Evolutionary conservation across 1,140 invertebrate species (phyloP), one percentile per base, ranked within the genome.

Genomic region (Drosophila cardini): DNA sequence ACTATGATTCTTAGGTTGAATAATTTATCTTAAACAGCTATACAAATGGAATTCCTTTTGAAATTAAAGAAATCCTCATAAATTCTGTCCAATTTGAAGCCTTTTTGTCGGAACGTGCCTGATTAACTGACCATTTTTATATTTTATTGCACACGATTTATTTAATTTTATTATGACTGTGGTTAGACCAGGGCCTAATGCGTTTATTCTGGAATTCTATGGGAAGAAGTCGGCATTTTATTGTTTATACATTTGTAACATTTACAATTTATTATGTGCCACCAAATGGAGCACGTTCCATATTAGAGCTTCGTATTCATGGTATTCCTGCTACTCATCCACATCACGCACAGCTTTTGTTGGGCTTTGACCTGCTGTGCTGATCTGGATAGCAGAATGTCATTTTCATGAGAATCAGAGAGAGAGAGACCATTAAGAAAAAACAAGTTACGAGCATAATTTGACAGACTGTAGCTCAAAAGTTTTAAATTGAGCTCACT

Each of bases 151-250:
- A 56, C 63, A 32, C 48, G 52, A 86, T 73, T 82, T 61, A 52
- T 73, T 82, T 61, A 52, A 64, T 76, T 68, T 81, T 70, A 53
- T 50, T 81, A 74, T 76, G 58, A 87, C 72, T 67, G 58, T 40
- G 50, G 34, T 71, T 64, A 53, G 36, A 7, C 40, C 34, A 36
- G 50, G 60, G 60, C 15, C 32, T 46, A 30, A 64, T 67, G 45
- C 40, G 57, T 62, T 46, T 74, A 74, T 74, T 62, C 55, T 13
- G 57, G 58, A 16, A 36, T 68, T 42, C 40, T 61, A 43, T 72
- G 76, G n/a, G n/a, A 53, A 52, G 48, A 3, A 30, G 42, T 42
- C n/a, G 32, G 26, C 26, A 40, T 40, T 40, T 42, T 52, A 48
- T 34, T 32, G 52, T 21, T 56, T 30, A 65, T 45, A 34, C 46